A percentile compares a stretch with the other conserved stretches of the same genome.
Conservation (phyloP, 2,888 invertebrate genomes). For the Cephus nigrinus region DNA sequence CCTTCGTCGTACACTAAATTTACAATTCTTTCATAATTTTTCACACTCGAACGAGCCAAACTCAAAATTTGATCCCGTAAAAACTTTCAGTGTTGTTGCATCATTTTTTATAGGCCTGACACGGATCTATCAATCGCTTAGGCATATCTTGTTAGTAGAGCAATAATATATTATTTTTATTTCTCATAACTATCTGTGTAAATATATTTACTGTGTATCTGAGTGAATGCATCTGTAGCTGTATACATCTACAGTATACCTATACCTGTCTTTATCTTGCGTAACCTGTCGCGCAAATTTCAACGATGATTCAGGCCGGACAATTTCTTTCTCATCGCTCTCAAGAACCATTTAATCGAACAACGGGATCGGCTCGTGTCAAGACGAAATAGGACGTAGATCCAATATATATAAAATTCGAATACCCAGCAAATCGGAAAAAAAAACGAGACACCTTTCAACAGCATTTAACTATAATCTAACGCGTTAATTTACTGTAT, state of each 20-base stretch:
- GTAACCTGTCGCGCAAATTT: neutral
- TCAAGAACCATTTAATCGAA: conserved; percentile 47
- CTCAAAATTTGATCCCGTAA: conserved; percentile 23
- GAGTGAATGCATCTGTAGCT: neutral
- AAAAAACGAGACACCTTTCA: conserved; percentile 40
- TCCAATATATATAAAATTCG: conserved; percentile 42
- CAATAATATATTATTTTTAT: no score
- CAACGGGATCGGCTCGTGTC: conserved; percentile 36
- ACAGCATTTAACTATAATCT: conserved; percentile 46
- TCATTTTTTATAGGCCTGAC: conserved; percentile 32
- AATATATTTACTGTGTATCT: neutral
- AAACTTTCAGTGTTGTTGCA: conserved; percentile 12
- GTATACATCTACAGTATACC: neutral
- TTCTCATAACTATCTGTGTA: neutral
- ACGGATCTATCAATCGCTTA: conserved; percentile 20
- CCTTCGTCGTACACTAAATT: neutral
- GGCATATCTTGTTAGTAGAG: neutral
- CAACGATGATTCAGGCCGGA: conserved; percentile 4
- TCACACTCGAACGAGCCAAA: conserved; percentile 20
- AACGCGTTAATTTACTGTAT: conserved; percentile 42
- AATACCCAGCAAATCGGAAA: conserved; percentile 43
- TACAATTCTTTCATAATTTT: neutral
- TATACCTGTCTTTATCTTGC: neutral
- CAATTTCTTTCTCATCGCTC: conserved; percentile 21
- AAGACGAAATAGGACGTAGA: conserved; percentile 18